These are phyloP conservation scores for Philotrypesis tridentata DNA, from an alignment of 1,140 invertebrate genomes.

Conservation along the genomic window DNA sequence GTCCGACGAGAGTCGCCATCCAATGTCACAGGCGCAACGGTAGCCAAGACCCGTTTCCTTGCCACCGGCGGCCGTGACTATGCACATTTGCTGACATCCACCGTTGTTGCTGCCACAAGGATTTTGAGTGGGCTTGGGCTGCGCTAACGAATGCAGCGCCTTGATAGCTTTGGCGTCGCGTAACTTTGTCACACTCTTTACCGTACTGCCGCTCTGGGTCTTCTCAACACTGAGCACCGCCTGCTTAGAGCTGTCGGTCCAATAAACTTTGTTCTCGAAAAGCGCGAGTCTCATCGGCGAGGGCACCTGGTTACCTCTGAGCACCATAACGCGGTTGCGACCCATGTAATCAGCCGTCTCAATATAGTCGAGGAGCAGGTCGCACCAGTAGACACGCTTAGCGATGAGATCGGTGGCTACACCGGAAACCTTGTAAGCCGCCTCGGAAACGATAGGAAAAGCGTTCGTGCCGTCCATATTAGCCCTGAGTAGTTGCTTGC, in stretches of 20 bases:
- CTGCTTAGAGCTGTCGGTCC: slow-evolving; percentile 97
- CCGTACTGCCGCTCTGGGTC: slow-evolving; percentile 84
- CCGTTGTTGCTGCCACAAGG: slow-evolving; percentile 94
- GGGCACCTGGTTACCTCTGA: slow-evolving; percentile 80
- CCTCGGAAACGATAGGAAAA: slow-evolving; percentile 89
- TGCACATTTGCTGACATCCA: slow-evolving; percentile 96
- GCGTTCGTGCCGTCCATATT: slow-evolving; percentile 93
- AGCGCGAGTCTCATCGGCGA: slow-evolving; percentile 88
- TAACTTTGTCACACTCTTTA: slow-evolving; percentile 87
- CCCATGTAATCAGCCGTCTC: slow-evolving; percentile 98
- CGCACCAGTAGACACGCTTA: slow-evolving; percentile 95
- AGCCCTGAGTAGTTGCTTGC: slow-evolving; percentile 88
- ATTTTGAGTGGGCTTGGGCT: slow-evolving; percentile 82
- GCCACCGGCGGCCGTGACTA: slow-evolving; percentile 86
- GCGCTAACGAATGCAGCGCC: slow-evolving; percentile 85
- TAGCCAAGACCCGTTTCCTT: slow-evolving; percentile 89
- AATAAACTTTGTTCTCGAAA: slow-evolving; percentile 94
- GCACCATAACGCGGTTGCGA: slow-evolving; percentile 82
- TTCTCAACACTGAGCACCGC: slow-evolving; percentile 95
- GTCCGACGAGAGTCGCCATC: slow-evolving; percentile 83
- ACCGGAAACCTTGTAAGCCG: slow-evolving; percentile 92
- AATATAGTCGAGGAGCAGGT: slow-evolving; percentile 96
- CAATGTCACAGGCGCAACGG: slow-evolving; percentile 95
- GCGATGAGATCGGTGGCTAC: slow-evolving; percentile 90
- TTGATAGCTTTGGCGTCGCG: slow-evolving; percentile 90